Evolutionary conservation across 2,797 vertebrate genomes (phyloP).

Genomic region (Clarias laeviceps): DNA sequence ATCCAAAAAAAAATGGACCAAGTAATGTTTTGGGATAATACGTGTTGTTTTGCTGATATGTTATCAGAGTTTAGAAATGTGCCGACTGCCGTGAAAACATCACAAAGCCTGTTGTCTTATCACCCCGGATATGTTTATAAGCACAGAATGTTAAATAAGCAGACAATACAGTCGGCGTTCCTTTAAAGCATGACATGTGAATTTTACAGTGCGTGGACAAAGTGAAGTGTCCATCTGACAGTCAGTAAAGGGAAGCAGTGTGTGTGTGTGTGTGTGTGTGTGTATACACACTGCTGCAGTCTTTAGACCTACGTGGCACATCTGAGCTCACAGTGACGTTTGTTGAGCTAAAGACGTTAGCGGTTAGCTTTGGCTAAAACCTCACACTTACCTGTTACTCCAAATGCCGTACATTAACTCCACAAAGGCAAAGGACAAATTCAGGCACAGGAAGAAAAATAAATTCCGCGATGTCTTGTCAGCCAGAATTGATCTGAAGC

Average conservation of each 20-base stretch:
- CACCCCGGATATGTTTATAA: background rate
- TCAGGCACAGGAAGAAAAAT: constrained; percentile 93
- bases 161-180: background rate
- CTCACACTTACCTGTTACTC: constrained; percentile 89
- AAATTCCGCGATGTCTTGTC: constrained; percentile 94
- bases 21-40: background rate
- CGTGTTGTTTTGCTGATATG: background rate
- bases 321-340: constrained; percentile 58
- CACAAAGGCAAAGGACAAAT: constrained; percentile 95
- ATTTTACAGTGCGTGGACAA: no score
- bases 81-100: background rate
- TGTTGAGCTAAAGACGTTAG: constrained; percentile 7
- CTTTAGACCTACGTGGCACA: constrained; percentile 77
- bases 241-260: background rate
- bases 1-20: no score
- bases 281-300: background rate
- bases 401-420: constrained; percentile 92
- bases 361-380: constrained; percentile 49
- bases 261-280: no score
- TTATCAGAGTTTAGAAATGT: background rate
- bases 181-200: background rate
- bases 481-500: constrained; percentile 88
- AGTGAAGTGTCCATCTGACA: background rate
- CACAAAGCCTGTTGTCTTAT: background rate
- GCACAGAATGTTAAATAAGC: background rate